Evolutionary conservation across 2,113 vertebrate species (phyloP), one percentile per base, ranked within the genome.

Genomic region (Micromys minutus): DNA sequence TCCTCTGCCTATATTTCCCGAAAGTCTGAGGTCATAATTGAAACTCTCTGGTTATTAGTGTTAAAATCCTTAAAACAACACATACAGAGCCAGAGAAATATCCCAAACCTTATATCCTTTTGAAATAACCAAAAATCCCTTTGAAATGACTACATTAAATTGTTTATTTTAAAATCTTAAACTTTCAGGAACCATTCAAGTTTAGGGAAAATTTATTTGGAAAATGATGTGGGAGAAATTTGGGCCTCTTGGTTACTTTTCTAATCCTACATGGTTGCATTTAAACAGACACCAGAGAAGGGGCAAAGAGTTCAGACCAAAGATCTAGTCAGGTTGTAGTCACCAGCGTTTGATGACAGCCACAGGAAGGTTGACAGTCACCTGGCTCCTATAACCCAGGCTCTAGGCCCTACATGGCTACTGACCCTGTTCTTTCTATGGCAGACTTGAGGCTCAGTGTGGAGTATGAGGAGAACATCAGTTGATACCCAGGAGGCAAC

Each of bases 101-200:
- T 42, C 9, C 39, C 71, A 74, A 26, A 24, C 71, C 71, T 74
- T 74, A 74, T 42, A 74, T 74, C 21, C 71, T 67, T 24, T 74
- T 24, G 71, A 74, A 74, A 74, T 24, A 9, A 74, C 71, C n/a
- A n/a, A n/a, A 74, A 72, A 74, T 74, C 21, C 71, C 34, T 24
- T 74, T 24, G 71, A 74, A 74, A 74, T 24, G 21, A 74, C 71
- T 39, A 74, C 22, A 74, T 42, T 22, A 74, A 74, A 74, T 1
- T 4, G 31, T 17, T 72, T 67, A 42, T 55, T 81, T 96, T 77
- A 95, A 94, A 87, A 87, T 69, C 65, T 85, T 81, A 71, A 63
- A 91, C 31, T 50, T 93, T 47, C 19, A 93, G 65, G 47, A 87
- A 67, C n/a, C 36, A 47, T 87, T 89, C 75, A 91, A 45, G 63